These are phyloP conservation scores for Poecile montanus DNA, from an alignment of 2,797 vertebrate species.

Conservation along the genomic window DNA sequence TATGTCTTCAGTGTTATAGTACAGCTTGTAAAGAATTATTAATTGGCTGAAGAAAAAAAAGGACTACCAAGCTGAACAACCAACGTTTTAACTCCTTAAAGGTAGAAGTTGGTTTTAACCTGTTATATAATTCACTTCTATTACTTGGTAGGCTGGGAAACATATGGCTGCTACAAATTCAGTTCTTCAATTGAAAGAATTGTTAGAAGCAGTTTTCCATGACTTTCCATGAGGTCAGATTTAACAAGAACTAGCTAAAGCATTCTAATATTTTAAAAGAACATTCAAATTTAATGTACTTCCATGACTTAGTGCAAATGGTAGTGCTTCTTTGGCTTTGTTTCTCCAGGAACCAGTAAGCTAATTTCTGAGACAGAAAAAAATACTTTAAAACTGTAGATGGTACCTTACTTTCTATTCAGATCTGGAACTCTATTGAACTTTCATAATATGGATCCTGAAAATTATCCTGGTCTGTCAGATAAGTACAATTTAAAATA, in stretches of 20 bases:
- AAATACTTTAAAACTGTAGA: neutral
- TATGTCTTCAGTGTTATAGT: neutral
- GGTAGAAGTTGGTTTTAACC: neutral
- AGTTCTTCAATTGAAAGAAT: neutral
- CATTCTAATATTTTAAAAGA: neutral
- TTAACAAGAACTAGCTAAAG: neutral
- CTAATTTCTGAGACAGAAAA: neutral
- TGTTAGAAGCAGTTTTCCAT: neutral
- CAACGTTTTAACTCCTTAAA: neutral
- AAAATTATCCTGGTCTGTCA: neutral
- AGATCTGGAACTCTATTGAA: neutral
- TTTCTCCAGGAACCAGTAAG: neutral
- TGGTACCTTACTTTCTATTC: neutral
- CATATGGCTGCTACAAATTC: neutral
- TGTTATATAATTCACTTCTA: neutral
- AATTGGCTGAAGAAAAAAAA: neutral
- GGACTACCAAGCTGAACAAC: neutral
- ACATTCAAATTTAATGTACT: neutral
- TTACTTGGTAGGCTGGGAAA: neutral
- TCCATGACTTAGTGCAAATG: neutral
- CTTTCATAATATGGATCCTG: neutral
- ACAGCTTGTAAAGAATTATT: neutral
- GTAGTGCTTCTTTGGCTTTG: neutral
- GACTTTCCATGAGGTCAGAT: neutral
- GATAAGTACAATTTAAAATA: neutral